A percentile compares a stretch with the other conserved stretches of the same genome.
These are phyloP conservation scores for Aphis craccivora DNA, from an alignment of 1,140 invertebrate genomes.

Conservation along the genomic window DNA sequence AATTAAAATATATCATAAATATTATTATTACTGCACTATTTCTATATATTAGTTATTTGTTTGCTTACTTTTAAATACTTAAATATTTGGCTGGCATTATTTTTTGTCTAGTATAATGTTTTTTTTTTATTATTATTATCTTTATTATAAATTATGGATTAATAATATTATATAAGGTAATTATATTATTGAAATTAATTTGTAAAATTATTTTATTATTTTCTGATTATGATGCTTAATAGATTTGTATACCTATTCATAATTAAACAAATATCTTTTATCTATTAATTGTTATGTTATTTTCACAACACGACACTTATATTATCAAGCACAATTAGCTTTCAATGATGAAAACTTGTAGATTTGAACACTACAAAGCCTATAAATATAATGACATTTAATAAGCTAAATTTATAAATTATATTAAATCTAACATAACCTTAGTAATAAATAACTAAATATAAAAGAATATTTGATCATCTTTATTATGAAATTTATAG, in stretches of 20 bases:
- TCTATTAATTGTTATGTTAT: background rate
- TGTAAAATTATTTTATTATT: constrained; percentile 12
- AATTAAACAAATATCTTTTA: background rate
- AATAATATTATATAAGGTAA: background rate
- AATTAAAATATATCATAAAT: constrained; percentile 12
- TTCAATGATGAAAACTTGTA: background rate
- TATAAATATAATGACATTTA: background rate
- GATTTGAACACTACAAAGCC: background rate
- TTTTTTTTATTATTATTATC: background rate
- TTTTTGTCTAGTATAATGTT: background rate
- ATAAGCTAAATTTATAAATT: background rate
- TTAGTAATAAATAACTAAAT: background rate
- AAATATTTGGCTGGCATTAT: background rate
- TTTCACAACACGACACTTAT: background rate
- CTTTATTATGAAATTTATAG: background rate
- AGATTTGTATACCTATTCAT: background rate
- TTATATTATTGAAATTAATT: background rate
- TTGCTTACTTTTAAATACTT: background rate
- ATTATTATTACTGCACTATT: background rate
- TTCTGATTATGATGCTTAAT: background rate
- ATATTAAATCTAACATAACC: background rate
- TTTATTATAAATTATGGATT: background rate
- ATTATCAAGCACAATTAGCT: background rate
- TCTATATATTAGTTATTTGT: background rate
- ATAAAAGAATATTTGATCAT: background rate